Percentiles rank a stretch among this genome's conserved stretches.
These are phyloP conservation scores for Spilarctia lutea DNA, from an alignment of 2,888 invertebrate genomes.

Conservation along the genomic window DNA sequence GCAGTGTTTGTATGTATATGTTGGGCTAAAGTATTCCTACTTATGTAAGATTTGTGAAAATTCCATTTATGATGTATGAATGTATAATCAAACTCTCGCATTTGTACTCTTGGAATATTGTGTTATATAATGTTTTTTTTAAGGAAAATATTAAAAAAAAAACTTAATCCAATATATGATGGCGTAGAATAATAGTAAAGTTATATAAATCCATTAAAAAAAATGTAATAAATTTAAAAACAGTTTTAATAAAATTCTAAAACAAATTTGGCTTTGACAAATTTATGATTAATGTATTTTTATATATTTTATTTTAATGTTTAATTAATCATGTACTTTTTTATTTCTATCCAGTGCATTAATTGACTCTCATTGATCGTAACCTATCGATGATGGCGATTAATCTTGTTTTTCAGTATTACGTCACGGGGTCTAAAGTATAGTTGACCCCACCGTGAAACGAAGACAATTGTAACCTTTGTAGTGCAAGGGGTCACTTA, in stretches of 20 bases:
- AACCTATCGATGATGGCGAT: neutral
- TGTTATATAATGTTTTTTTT: neutral
- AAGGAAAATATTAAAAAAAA: neutral
- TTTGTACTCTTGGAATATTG: slow-evolving; percentile 20
- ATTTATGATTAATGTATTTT: neutral
- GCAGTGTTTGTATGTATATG: slow-evolving; percentile 61
- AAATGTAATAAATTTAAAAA: neutral
- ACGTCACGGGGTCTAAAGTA: neutral
- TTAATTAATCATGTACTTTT: neutral
- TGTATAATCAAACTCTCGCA: slow-evolving; percentile 48
- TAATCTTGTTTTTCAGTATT: neutral
- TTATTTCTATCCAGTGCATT: neutral
- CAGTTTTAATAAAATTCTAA: neutral
- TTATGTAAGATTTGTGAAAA: slow-evolving; percentile 68
- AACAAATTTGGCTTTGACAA: too few relatives aligned
- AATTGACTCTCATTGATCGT: too few relatives aligned
- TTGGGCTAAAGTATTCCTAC: slow-evolving; percentile 66
- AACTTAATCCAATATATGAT: neutral
- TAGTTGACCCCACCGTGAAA: neutral
- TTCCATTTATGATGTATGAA: slow-evolving; percentile 71
- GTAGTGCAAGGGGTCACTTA: neutral
- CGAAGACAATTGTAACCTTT: neutral
- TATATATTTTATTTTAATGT: neutral
- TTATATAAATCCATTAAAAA: neutral
- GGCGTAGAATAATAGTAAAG: neutral